A percentile compares a stretch with the other conserved stretches of the same genome.
phyloP scores from a whole-genome alignment of 2,797 vertebrate species.

The Takifugu ocellatus region DNA sequence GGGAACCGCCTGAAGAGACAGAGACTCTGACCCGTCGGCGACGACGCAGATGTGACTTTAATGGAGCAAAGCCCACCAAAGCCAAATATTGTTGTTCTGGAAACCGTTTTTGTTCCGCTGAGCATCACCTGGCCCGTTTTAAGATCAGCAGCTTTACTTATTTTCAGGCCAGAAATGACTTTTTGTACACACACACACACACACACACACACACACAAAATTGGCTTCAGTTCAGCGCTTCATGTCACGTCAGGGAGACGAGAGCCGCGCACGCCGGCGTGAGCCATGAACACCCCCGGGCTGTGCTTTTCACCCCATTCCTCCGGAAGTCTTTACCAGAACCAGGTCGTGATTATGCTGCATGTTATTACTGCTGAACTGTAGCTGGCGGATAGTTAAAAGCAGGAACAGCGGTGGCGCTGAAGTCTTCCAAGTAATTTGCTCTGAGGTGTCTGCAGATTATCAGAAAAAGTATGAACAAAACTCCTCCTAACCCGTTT shows the following conservation, averaged over 20 bases:
- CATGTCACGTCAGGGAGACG: constrained; percentile 20
- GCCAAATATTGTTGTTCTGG: constrained; percentile 49
- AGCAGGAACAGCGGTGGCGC: constrained; percentile 14
- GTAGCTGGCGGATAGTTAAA: constrained; percentile 30
- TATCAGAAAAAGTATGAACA: constrained; percentile 6
- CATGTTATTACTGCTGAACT: constrained; percentile 43
- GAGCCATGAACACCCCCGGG: too few relatives aligned
- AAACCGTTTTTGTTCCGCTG: constrained; percentile 22
- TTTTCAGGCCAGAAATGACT: too few relatives aligned
- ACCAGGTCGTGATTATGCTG: constrained; percentile 46
- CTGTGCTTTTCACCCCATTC: constrained; percentile 13
- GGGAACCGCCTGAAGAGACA: constrained; percentile 18
- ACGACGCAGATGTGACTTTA: constrained; percentile 6
- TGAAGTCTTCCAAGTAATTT: constrained; percentile 23
- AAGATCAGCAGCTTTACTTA: constrained; percentile 18
- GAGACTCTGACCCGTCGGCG: constrained; percentile 18
- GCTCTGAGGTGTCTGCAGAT: constrained; percentile 21
- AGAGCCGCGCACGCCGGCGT: constrained; percentile 16
- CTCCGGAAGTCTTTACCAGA: constrained; percentile 41
- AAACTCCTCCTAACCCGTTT: constrained; percentile 4
- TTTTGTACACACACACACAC: too few relatives aligned
- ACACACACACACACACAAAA: too few relatives aligned
- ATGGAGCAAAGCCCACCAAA: constrained; percentile 13
- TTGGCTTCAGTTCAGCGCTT: neutral
- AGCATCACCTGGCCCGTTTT: constrained; percentile 18